These are phyloP conservation scores for Orthonevra nobilis DNA, from an alignment of 2,888 invertebrate species.

Conservation along the genomic window DNA sequence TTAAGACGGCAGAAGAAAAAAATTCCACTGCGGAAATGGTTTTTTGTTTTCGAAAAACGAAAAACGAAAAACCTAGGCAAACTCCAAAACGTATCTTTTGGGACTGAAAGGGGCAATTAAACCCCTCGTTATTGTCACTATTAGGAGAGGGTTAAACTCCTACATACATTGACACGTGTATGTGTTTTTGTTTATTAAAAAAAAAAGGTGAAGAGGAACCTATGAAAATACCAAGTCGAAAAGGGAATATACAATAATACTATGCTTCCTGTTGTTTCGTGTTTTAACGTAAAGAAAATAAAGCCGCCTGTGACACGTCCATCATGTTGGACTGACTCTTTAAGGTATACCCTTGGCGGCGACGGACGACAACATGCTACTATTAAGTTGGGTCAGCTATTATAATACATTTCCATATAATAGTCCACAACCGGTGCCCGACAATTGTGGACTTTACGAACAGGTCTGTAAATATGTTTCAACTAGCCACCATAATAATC, in stretches of 20 bases:
- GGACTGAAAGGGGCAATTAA: constrained; percentile 23
- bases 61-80: too few species aligned
- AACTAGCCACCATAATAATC: constrained; percentile 34
- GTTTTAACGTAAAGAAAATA: too few species aligned
- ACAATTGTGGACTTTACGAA: constrained; percentile 11
- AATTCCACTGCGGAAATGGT: constrained; percentile 3
- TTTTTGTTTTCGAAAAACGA: background rate
- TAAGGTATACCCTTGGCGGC: constrained; percentile 4
- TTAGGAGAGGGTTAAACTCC: constrained; percentile 11
- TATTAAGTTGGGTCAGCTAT: background rate
- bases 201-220: background rate
- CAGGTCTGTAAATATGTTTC: background rate
- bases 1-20: constrained; percentile 2
- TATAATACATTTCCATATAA: constrained; percentile 7
- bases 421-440: background rate
- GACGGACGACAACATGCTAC: constrained; percentile 1
- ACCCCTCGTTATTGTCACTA: constrained; percentile 9
- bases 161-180: constrained; percentile 9
- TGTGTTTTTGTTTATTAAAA: background rate
- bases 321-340: constrained; percentile 5
- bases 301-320: constrained; percentile 22
- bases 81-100: constrained; percentile 19
- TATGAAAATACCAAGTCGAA: too few species aligned
- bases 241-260: constrained; percentile 46
- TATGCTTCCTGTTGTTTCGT: constrained; percentile 56